Conservation (phyloP, 2,113 vertebrate species). For the Heteronetta atricapilla region DNA sequence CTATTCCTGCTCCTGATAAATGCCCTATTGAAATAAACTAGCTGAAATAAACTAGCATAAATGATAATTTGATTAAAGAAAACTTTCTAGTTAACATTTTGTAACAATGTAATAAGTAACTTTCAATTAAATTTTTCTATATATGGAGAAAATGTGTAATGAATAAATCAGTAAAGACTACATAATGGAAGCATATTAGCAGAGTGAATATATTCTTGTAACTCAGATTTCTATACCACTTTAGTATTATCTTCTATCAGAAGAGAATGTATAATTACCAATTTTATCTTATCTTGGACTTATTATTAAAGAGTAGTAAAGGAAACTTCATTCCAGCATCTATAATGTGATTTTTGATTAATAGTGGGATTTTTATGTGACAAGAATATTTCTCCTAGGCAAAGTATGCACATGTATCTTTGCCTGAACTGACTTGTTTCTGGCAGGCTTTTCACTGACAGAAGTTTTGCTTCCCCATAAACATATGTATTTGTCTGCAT, state of each 20-base stretch:
- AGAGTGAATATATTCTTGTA: constrained; percentile 81
- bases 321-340: constrained; percentile 82
- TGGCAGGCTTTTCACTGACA: constrained; percentile 47
- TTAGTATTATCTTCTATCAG: constrained; percentile 82
- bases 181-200: constrained; percentile 85
- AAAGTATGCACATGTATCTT: constrained; percentile 66
- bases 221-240: constrained; percentile 81
- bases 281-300: constrained; percentile 84
- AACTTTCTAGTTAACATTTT: constrained; percentile 74
- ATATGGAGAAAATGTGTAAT: constrained; percentile 75
- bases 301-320: constrained; percentile 82
- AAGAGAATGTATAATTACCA: constrained; percentile 84
- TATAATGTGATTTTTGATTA: constrained; percentile 88
- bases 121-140: constrained; percentile 83
- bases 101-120: constrained; percentile 80
- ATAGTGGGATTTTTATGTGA: constrained; percentile 84
- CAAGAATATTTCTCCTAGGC: constrained; percentile 84
- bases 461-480: constrained; percentile 30
- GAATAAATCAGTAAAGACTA: constrained; percentile 79
- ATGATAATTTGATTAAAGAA: constrained; percentile 72
- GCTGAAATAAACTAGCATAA: constrained; percentile 44
- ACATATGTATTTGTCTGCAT: constrained; percentile 5
- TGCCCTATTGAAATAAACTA: constrained; percentile 54
- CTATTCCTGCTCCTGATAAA: constrained; percentile 51
- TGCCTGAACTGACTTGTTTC: constrained; percentile 76